Conservation (phyloP, 2,797 vertebrate species). For the Anniella stebbinsi region DNA sequence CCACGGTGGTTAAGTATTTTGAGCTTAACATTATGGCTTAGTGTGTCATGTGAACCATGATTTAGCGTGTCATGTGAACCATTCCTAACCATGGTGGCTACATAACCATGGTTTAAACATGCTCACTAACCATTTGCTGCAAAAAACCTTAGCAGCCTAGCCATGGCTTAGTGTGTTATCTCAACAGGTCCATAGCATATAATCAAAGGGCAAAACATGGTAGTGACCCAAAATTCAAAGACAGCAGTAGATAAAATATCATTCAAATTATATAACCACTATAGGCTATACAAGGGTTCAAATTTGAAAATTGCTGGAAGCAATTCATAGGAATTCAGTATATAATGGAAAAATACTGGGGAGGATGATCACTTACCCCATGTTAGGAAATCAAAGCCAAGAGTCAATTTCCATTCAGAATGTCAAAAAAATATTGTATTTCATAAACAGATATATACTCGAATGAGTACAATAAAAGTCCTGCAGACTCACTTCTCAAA, state of each 20-base stretch:
- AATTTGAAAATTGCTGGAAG: neutral
- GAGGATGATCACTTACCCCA: neutral
- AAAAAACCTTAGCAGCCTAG: too few relatives aligned
- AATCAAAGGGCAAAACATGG: neutral
- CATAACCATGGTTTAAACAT: too few relatives aligned
- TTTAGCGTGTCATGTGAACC: too few relatives aligned
- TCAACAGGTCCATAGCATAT: too few relatives aligned
- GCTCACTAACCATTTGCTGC: too few relatives aligned
- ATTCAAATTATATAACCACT: neutral
- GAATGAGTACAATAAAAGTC: neutral
- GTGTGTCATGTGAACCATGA: too few relatives aligned
- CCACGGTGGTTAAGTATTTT: too few relatives aligned
- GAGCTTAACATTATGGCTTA: too few relatives aligned
- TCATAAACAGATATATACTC: neutral
- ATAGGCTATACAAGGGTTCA: neutral
- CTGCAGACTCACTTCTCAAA: neutral
- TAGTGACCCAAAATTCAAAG: neutral
- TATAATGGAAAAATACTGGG: neutral
- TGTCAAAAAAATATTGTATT: neutral
- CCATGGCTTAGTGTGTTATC: too few relatives aligned
- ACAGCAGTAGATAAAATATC: neutral
- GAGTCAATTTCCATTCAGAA: neutral
- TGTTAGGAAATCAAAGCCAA: neutral
- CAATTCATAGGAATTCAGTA: neutral
- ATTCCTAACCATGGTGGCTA: too few relatives aligned